These are phyloP conservation scores for Drosophila takahashii DNA, from an alignment of 1,140 invertebrate genomes.

Conservation along the genomic window DNA sequence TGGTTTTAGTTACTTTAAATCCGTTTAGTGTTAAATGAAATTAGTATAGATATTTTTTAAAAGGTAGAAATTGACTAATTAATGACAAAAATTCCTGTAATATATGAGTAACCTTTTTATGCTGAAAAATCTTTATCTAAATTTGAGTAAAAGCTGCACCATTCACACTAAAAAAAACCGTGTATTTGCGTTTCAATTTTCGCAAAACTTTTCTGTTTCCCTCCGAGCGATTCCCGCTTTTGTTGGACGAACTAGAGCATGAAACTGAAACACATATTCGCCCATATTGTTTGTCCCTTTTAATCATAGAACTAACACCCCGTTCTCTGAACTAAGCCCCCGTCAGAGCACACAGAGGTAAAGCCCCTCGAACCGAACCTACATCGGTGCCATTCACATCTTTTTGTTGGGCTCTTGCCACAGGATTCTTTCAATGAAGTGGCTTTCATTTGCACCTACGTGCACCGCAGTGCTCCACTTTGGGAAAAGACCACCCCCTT, in stretches of 20 bases:
- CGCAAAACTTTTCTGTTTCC: constrained; percentile 10
- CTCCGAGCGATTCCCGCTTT: constrained; percentile 7
- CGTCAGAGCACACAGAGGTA: constrained; percentile 1
- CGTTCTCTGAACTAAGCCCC: constrained; percentile 13
- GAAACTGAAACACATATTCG: constrained; percentile 37
- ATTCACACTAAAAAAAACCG: not conserved
- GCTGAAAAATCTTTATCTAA: not conserved
- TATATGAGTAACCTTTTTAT: not conserved
- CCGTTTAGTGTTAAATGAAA: no score
- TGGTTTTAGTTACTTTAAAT: not conserved
- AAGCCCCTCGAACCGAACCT: constrained; percentile 3
- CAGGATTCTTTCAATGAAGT: constrained; percentile 54
- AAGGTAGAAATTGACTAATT: no score
- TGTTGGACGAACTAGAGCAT: constrained; percentile 37
- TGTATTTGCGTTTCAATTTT: constrained; percentile 14
- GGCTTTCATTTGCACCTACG: constrained; percentile 55
- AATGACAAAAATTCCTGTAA: no score
- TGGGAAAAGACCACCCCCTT: constrained; percentile 1
- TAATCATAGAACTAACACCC: constrained; percentile 43
- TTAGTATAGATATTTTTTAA: no score
- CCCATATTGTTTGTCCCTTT: constrained; percentile 34
- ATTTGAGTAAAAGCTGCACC: not conserved
- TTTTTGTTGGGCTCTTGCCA: constrained; percentile 22
- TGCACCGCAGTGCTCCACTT: constrained; percentile 64
- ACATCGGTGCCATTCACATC: constrained; percentile 16